Percentiles rank a stretch among this genome's conserved stretches.
Conservation (phyloP, 2,888 invertebrate species). For the Stenodema calcarata region DNA sequence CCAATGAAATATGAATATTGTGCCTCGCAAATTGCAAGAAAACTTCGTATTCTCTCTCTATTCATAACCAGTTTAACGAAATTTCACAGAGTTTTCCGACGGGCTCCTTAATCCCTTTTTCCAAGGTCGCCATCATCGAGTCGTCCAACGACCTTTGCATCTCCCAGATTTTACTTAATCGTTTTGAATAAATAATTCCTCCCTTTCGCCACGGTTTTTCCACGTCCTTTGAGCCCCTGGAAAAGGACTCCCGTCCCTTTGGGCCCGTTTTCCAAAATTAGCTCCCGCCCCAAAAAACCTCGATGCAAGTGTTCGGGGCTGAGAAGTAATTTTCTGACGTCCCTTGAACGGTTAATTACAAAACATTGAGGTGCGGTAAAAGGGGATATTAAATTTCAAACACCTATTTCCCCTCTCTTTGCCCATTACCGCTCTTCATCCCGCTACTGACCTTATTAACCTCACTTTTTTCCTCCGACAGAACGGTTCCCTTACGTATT, state of each 20-base stretch:
- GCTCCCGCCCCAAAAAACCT: not conserved
- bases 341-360: slow-evolving; percentile 1
- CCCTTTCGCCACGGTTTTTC: not conserved
- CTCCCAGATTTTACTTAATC: not conserved
- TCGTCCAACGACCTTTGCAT: not conserved
- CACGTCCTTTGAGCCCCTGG: too few relatives aligned
- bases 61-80: too few relatives aligned
- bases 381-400: slow-evolving; percentile 16
- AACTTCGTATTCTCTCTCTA: too few relatives aligned
- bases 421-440: not conserved
- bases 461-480: not conserved
- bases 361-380: slow-evolving; percentile 2
- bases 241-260: not conserved
- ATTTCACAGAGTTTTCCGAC: too few relatives aligned
- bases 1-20: too few relatives aligned
- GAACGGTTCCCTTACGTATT: not conserved
- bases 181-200: not conserved
- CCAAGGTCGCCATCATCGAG: not conserved
- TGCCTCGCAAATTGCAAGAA: too few relatives aligned
- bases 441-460: not conserved
- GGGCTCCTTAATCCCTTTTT: too few relatives aligned
- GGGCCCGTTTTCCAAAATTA: not conserved
- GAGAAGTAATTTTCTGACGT: not conserved
- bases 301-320: not conserved
- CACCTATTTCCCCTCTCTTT: not conserved